Conservation (phyloP, 2,888 invertebrate genomes). For the Crocallis elinguaria region DNA sequence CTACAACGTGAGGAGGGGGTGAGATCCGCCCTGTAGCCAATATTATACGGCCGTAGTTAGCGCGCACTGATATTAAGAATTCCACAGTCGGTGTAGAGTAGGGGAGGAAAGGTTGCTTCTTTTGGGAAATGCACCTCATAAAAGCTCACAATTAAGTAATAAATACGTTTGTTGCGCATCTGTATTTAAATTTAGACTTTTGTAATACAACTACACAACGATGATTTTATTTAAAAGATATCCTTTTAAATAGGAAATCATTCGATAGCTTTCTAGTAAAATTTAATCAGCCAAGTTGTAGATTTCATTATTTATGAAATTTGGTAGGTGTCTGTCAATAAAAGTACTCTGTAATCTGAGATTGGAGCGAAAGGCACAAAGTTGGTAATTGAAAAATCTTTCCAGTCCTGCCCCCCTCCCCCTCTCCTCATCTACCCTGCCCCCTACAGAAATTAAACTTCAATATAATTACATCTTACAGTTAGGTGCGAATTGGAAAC, state of each 20-base stretch:
- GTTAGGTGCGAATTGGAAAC: conserved; percentile 27
- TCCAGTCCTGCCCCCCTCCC: conserved; percentile 48
- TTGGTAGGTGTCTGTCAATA: conserved; percentile 32
- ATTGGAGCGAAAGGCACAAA: conserved; percentile 78
- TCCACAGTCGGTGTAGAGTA: conserved; percentile 54
- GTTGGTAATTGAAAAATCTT: conserved; percentile 83
- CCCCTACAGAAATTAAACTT: conserved; percentile 48
- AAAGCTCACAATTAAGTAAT: neutral
- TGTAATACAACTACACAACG: no score
- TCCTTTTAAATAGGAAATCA: no score
- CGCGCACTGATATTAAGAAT: conserved; percentile 84
- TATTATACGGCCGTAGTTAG: conserved; percentile 83
- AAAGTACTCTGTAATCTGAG: conserved; percentile 61
- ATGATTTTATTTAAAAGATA: no score
- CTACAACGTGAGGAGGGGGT: conserved; percentile 31
- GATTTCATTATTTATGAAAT: no score
- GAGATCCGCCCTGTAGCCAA: conserved; percentile 59
- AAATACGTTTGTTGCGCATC: neutral
- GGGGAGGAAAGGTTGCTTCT: conserved; percentile 9
- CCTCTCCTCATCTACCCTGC: conserved; percentile 31
- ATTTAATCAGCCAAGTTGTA: no score
- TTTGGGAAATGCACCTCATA: neutral
- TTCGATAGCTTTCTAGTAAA: no score
- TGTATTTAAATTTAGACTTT: no score
- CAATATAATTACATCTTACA: conserved; percentile 54